Conservation (phyloP, 2,797 vertebrate genomes). For the Perodicticus potto region DNA sequence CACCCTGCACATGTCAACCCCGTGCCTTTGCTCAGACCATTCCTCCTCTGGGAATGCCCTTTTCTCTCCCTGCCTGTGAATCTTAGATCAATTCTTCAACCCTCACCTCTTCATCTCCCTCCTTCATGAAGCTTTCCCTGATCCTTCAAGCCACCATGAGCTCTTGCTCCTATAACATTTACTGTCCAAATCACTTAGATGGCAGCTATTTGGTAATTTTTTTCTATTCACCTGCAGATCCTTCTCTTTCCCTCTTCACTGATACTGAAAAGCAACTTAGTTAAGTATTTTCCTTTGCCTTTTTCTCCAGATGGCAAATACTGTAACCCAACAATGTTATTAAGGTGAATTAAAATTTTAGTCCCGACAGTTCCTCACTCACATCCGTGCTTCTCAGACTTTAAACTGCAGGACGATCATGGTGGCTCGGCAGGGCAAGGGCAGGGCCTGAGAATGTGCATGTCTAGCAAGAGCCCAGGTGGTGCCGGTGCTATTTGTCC, state of each 20-base stretch:
- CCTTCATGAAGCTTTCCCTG: neutral
- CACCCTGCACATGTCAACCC: neutral
- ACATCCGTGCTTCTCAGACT: neutral
- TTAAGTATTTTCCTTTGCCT: neutral
- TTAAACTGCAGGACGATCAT: neutral
- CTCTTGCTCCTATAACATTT: neutral
- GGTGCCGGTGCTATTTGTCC: neutral
- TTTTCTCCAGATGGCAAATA: neutral
- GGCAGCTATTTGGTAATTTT: neutral
- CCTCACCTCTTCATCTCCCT: neutral
- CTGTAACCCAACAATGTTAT: neutral
- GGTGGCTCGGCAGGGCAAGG: neutral
- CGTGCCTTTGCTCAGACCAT: neutral
- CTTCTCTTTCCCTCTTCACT: neutral
- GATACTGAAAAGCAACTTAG: neutral
- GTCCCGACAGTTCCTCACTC: slow-evolving; percentile 1
- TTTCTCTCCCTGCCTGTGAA: neutral
- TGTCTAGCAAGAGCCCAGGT: neutral
- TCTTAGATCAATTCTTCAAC: neutral
- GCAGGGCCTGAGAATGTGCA: no score
- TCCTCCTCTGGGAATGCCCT: neutral
- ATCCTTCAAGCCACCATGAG: neutral
- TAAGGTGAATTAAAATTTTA: neutral
- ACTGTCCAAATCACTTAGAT: neutral
- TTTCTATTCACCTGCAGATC: neutral